These are phyloP conservation scores for Eptatretus atami DNA, from an alignment of 2,797 vertebrate species.

Conservation along the genomic window DNA sequence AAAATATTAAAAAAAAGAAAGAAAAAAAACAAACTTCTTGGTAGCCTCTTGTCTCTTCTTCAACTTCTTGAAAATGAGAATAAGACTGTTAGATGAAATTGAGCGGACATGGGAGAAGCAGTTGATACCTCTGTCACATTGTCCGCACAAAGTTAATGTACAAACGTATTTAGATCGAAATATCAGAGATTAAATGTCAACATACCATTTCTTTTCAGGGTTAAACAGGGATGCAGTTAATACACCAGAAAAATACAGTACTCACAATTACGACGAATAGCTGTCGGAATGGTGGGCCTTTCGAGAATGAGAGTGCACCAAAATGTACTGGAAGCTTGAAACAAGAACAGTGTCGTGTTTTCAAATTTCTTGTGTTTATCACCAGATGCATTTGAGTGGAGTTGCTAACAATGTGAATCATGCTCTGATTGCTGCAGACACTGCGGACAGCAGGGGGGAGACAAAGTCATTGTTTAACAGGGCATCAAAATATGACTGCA, in stretches of 20 bases:
- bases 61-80: too few species aligned
- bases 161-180: too few species aligned
- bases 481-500: not conserved
- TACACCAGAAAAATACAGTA: conserved; percentile 3
- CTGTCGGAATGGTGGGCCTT: conserved; percentile 86
- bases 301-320: conserved; percentile 72
- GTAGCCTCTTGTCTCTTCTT: too few species aligned
- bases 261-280: conserved; percentile 82
- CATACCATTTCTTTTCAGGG: too few species aligned
- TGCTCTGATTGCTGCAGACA: not conserved
- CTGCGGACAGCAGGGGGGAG: not conserved
- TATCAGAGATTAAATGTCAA: too few species aligned
- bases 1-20: too few species aligned
- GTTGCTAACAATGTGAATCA: conserved; percentile 6
- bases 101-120: too few species aligned
- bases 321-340: conserved; percentile 89
- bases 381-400: conserved; percentile 20
- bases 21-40: too few species aligned
- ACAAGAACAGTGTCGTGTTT: conserved; percentile 86
- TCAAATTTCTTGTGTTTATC: conserved; percentile 53
- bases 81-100: too few species aligned
- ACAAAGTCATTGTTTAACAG: not conserved
- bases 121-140: too few species aligned
- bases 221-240: too few species aligned
- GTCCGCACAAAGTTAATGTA: too few species aligned